phyloP scores from a whole-genome alignment of 2,797 vertebrate species.

The Coendou prehensilis region DNA sequence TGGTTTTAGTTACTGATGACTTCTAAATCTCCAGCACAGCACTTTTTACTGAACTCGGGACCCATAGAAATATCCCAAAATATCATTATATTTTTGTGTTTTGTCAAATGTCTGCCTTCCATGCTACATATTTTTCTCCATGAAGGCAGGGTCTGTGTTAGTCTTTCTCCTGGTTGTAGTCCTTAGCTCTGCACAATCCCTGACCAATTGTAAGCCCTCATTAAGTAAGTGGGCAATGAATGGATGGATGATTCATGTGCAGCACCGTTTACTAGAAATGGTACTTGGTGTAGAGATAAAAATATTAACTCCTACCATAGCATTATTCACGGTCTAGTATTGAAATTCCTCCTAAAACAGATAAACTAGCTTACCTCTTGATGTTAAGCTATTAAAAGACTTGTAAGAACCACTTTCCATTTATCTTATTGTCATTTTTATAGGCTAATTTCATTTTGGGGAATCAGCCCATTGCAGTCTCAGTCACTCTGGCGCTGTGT shows the following conservation, averaged over 20 bases:
- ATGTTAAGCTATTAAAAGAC: constrained; percentile 59
- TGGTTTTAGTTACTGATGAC: constrained; percentile 44
- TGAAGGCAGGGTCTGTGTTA: neutral
- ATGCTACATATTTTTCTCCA: neutral
- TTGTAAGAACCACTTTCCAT: constrained; percentile 56
- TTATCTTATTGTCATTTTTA: constrained; percentile 80
- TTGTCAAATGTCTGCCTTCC: neutral
- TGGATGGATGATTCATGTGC: neutral
- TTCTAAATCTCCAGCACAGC: neutral
- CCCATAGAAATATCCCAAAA: neutral
- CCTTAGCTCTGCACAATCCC: neutral
- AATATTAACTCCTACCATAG: constrained; percentile 27
- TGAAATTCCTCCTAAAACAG: constrained; percentile 56
- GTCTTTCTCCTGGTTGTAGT: neutral
- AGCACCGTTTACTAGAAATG: neutral
- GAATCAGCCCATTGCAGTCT: constrained; percentile 19
- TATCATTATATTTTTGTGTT: neutral
- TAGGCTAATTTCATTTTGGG: constrained; percentile 73
- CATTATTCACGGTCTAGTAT: neutral
- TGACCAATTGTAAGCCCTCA: neutral
- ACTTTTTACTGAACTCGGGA: neutral
- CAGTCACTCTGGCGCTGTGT: constrained; percentile 34
- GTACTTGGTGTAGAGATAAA: neutral
- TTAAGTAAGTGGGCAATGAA: neutral
- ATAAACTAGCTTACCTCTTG: constrained; percentile 62